Conservation (phyloP, 1,140 invertebrate species). For the Eubasilissa regina region DNA sequence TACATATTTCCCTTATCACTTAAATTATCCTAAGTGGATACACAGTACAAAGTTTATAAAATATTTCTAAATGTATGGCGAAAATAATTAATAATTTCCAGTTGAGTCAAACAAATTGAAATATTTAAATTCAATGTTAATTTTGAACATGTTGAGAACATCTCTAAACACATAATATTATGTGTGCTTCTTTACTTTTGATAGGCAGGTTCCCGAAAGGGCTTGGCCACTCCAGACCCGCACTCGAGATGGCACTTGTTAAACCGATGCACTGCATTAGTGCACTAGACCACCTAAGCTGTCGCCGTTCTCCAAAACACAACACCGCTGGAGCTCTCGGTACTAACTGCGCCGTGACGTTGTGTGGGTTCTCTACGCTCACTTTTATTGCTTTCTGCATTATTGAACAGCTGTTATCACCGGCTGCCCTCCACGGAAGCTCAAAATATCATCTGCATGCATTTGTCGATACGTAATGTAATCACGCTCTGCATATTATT, state of each 20-base stretch:
- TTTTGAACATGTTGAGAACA: neutral
- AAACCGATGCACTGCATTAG: neutral
- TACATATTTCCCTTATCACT: no score
- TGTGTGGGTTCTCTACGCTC: constrained; percentile 7
- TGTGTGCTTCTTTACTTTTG: constrained; percentile 1
- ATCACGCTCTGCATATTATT: constrained; percentile 18
- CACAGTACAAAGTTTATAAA: no score
- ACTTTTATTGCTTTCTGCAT: constrained; percentile 18
- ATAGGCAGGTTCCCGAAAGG: constrained; percentile 5
- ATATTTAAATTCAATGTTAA: no score
- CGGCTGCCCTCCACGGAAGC: constrained; percentile 3
- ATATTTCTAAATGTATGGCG: no score
- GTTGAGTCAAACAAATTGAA: no score
- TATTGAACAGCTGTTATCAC: constrained; percentile 4
- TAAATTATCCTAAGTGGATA: no score
- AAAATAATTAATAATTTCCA: no score
- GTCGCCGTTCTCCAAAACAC: constrained; percentile 1
- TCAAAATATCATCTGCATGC: constrained; percentile 17
- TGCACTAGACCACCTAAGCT: constrained; percentile 25
- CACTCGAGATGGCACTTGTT: constrained; percentile 8
- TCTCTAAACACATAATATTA: neutral
- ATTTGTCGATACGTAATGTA: constrained; percentile 18
- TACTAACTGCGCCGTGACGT: neutral
- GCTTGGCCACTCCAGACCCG: constrained; percentile 12
- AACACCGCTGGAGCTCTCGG: neutral